Evolutionary conservation across 2,888 invertebrate genomes (phyloP).

Genomic region (Scotopteryx bipunctaria): DNA sequence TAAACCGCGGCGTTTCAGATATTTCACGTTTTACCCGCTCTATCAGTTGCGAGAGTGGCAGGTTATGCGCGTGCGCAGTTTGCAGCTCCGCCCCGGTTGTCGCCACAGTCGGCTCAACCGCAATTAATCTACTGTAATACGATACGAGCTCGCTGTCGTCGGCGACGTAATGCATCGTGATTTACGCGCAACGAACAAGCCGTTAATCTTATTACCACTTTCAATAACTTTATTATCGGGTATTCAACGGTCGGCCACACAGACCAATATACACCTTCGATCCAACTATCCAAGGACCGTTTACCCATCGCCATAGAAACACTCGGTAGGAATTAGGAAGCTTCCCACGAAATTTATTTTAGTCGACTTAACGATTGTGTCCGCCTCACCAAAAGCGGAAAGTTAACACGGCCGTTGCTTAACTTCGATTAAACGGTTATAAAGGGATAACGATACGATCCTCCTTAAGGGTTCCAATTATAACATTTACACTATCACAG

Average conservation of each 20-base stretch:
- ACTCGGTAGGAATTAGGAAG: constrained; percentile 61
- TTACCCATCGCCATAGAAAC: constrained; percentile 47
- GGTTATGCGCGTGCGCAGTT: constrained; percentile 52
- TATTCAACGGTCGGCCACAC: constrained; percentile 53
- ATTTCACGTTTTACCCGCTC: constrained; percentile 10
- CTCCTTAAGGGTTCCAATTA: constrained; percentile 49
- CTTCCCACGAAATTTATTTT: constrained; percentile 77
- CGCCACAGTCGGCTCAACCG: constrained; percentile 61
- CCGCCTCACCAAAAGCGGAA: constrained; percentile 66
- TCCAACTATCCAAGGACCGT: constrained; percentile 53
- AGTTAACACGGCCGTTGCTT: constrained; percentile 64
- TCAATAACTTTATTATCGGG: constrained; percentile 80
- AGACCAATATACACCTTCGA: constrained; percentile 66
- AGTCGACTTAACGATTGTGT: constrained; percentile 75
- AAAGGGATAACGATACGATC: constrained; percentile 52
- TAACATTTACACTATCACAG: constrained; percentile 39
- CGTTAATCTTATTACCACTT: constrained; percentile 83
- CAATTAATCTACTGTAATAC: constrained; percentile 81
- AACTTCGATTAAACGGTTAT: constrained; percentile 64
- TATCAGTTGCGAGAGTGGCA: constrained; percentile 29
- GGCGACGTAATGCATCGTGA: constrained; percentile 80
- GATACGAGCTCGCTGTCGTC: constrained; percentile 77
- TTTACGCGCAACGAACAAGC: constrained; percentile 75
- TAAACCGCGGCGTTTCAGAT: constrained; percentile 14
- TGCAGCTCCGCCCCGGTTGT: constrained; percentile 61